Evolutionary conservation across 1,140 invertebrate genomes (phyloP).

Genomic region (Drosophila busckii): DNA sequence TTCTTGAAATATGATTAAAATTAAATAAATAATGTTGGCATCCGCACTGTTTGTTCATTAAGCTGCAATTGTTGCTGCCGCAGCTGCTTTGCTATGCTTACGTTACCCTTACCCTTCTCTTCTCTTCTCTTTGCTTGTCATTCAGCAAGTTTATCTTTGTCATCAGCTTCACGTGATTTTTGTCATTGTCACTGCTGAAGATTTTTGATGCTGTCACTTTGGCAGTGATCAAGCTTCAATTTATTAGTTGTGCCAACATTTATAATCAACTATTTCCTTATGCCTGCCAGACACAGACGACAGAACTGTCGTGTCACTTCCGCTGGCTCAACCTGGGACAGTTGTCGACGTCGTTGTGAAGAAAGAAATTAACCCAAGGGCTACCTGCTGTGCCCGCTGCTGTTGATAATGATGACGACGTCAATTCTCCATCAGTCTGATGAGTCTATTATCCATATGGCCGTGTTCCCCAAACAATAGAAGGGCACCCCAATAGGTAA

Average conservation of each 20-base stretch:
- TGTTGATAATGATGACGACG: conserved; percentile 18
- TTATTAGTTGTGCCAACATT: conserved; percentile 66
- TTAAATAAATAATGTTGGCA: too few relatives aligned
- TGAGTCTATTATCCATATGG: conserved; percentile 62
- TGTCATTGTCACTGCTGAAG: conserved; percentile 64
- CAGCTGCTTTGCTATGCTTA: too few relatives aligned
- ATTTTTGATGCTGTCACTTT: background rate
- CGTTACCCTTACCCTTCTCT: too few relatives aligned
- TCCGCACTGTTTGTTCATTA: too few relatives aligned
- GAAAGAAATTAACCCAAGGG: conserved; percentile 9
- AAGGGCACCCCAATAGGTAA: conserved; percentile 66
- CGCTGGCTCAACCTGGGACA: conserved; percentile 44
- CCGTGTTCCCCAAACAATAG: conserved; percentile 26
- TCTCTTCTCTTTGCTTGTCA: conserved; percentile 5
- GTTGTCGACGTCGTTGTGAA: conserved; percentile 46
- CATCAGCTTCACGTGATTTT: conserved; percentile 62
- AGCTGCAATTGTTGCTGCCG: too few relatives aligned
- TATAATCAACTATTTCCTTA: conserved; percentile 53
- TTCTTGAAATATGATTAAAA: too few relatives aligned
- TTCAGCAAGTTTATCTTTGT: conserved; percentile 55
- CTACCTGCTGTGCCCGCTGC: conserved; percentile 24
- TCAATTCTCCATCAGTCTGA: conserved; percentile 31
- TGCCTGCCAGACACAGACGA: conserved; percentile 33
- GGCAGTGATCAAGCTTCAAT: conserved; percentile 55
- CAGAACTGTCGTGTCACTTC: conserved; percentile 65